Percentiles rank a stretch among this genome's conserved stretches.
Conservation (phyloP, 2,888 invertebrate species). For the Pristionchus japonicus region DNA sequence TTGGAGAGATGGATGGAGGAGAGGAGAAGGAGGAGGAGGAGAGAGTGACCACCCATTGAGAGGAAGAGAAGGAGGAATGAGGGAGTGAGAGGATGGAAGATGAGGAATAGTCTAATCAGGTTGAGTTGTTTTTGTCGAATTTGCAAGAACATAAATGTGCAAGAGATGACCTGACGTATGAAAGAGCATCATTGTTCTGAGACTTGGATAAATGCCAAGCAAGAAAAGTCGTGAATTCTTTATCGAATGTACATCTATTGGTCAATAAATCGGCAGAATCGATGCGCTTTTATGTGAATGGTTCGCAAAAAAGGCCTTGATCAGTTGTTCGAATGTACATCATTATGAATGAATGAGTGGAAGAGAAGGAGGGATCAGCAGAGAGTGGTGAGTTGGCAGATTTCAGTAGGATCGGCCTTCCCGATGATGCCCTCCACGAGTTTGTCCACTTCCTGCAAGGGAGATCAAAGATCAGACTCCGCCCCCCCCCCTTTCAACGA, state of each 20-base stretch:
- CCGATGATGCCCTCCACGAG: not conserved
- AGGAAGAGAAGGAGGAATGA: not conserved
- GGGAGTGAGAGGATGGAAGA: not conserved
- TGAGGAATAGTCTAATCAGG: not conserved
- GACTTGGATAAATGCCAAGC: too few species aligned
- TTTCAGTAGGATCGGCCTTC: not conserved
- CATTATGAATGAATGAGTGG: too few species aligned
- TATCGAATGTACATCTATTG: not conserved
- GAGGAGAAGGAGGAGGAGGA: not conserved
- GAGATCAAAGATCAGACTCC: slow-evolving; percentile 19
- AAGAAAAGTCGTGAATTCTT: too few species aligned
- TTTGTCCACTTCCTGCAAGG: not conserved
- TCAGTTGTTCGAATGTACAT: too few species aligned
- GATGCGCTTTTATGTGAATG: too few species aligned
- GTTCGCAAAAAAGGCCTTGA: too few species aligned
- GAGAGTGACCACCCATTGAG: not conserved
- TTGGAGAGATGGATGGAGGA: not conserved
- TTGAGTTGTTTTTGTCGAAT: not conserved
- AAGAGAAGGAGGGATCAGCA: too few species aligned
- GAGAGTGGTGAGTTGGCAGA: not conserved
- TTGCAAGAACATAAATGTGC: not conserved
- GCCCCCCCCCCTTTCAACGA: too few species aligned
- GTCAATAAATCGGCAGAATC: too few species aligned
- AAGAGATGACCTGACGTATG: too few species aligned
- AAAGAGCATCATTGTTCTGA: too few species aligned